A percentile compares a stretch with the other conserved stretches of the same genome.
These are phyloP conservation scores for Ceriagrion tenellum DNA, from an alignment of 2,888 invertebrate genomes.

Conservation along the genomic window DNA sequence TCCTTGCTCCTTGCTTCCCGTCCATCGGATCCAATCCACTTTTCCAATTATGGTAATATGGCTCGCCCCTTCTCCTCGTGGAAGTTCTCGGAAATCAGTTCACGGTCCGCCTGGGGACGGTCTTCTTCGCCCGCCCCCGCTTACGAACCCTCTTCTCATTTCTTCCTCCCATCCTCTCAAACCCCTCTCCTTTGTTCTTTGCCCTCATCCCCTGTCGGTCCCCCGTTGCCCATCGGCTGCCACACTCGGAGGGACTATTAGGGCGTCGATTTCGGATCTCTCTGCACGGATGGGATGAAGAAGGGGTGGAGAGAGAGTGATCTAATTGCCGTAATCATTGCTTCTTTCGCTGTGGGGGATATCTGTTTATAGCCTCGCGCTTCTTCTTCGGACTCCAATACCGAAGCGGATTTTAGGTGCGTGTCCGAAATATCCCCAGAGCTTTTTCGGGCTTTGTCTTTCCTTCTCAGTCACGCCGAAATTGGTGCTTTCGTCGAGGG, in stretches of 20 bases:
- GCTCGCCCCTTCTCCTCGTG: neutral
- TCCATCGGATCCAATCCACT: conserved; percentile 27
- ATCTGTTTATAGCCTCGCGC: neutral
- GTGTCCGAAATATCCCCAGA: neutral
- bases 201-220: too few relatives aligned
- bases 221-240: neutral
- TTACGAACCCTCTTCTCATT: neutral
- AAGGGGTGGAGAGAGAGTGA: neutral
- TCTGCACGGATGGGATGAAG: neutral
- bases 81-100: conserved; percentile 22
- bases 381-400: neutral
- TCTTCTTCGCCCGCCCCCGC: neutral
- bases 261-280: neutral
- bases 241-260: neutral
- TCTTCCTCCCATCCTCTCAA: neutral
- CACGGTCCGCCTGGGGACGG: neutral
- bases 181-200: neutral
- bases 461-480: neutral
- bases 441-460: neutral
- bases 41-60: conserved; percentile 34
- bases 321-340: neutral
- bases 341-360: neutral
- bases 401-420: neutral
- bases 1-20: neutral
- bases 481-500: neutral